A percentile compares a stretch with the other conserved stretches of the same genome.
phyloP scores from a whole-genome alignment of 2,888 invertebrate species.

The Quadroppia sp. region DNA sequence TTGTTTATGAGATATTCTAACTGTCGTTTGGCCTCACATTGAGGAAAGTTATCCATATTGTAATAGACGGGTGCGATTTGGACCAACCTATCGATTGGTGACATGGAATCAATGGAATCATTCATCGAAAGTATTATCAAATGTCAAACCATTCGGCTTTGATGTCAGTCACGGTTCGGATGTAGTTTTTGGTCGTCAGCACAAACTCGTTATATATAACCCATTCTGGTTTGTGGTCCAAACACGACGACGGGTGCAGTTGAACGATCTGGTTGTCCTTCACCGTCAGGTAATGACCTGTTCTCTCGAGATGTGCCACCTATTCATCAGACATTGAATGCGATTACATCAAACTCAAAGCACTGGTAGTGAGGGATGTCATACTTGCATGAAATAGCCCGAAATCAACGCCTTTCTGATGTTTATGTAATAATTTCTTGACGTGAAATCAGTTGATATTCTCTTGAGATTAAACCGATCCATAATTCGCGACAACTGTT shows the following conservation, averaged over 20 bases:
- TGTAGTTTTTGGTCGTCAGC: slow-evolving; percentile 98
- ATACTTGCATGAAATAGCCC: slow-evolving; percentile 99
- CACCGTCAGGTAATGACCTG: slow-evolving; percentile 96
- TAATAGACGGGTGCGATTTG: slow-evolving; percentile 97
- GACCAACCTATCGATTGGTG: slow-evolving; percentile 67
- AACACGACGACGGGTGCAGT: slow-evolving; percentile 95
- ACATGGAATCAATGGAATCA: too few relatives aligned
- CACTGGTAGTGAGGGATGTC: background rate
- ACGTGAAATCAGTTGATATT: slow-evolving; percentile 96
- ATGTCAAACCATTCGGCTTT: slow-evolving; percentile 74
- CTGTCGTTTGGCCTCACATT: slow-evolving; percentile 92
- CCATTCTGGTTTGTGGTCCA: slow-evolving; percentile 99
- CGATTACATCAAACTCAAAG: slow-evolving; percentile 12
- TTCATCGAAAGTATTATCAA: background rate
- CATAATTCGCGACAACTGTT: slow-evolving; percentile 96
- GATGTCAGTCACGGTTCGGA: slow-evolving; percentile 95
- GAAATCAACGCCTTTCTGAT: slow-evolving; percentile 97
- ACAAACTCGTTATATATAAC: slow-evolving; percentile 99
- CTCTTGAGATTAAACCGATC: slow-evolving; percentile 89
- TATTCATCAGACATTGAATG: slow-evolving; percentile 46
- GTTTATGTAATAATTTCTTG: slow-evolving; percentile 97
- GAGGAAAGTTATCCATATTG: slow-evolving; percentile 95
- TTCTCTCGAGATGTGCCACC: slow-evolving; percentile 94
- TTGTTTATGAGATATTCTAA: slow-evolving; percentile 65
- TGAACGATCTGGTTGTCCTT: slow-evolving; percentile 99